Percentiles rank a stretch among this genome's conserved stretches.
These are phyloP conservation scores for Acronicta leporina DNA, from an alignment of 2,888 invertebrate species.

Conservation along the genomic window DNA sequence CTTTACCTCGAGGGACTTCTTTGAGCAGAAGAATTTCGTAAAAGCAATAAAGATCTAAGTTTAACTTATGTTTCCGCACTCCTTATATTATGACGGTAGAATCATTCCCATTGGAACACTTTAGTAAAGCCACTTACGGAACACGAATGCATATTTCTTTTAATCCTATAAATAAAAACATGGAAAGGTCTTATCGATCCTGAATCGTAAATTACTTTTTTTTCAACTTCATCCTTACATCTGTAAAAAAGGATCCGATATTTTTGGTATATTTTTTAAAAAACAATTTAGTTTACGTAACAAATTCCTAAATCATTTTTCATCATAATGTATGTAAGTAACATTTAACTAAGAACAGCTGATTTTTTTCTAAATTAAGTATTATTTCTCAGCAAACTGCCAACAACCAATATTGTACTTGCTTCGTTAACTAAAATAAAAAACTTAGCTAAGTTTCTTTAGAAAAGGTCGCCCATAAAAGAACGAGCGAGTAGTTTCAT, in stretches of 20 bases:
- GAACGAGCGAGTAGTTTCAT: constrained; percentile 32
- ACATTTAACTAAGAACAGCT: no score
- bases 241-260: no score
- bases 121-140: constrained; percentile 14
- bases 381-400: not conserved
- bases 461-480: constrained; percentile 35
- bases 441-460: constrained; percentile 28
- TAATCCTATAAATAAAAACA: no score
- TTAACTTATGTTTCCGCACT: constrained; percentile 2
- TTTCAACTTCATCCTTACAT: no score
- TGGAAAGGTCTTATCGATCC: not conserved
- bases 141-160: no score
- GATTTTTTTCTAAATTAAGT: not conserved
- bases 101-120: constrained; percentile 14
- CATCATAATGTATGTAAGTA: not conserved
- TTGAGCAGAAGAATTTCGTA: constrained; percentile 20
- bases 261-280: no score
- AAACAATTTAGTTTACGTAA: no score
- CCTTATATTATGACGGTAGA: constrained; percentile 6
- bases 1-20: constrained; percentile 10
- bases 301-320: not conserved
- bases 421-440: not conserved
- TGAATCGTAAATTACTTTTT: not conserved
- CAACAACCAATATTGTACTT: not conserved
- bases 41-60: constrained; percentile 21